Evolutionary conservation across 1,140 invertebrate species (phyloP).

Genomic region (Drosophila chauvacae): DNA sequence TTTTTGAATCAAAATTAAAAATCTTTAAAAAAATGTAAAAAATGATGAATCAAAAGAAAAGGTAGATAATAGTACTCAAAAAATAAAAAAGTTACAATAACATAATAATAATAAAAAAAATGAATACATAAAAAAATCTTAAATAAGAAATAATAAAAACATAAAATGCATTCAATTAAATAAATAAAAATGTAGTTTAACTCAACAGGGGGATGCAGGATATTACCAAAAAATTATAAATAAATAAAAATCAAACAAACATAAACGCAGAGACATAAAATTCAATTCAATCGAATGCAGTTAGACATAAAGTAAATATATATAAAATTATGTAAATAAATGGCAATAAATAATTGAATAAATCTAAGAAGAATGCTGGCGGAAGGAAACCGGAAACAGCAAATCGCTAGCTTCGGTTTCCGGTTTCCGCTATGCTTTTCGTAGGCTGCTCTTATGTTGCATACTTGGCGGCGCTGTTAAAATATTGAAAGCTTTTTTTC

Average conservation of each 20-base stretch:
- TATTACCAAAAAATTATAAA: slow-evolving; percentile 20
- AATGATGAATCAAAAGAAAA: slow-evolving; percentile 13
- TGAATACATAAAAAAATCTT: slow-evolving; percentile 3
- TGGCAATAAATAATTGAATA: slow-evolving; percentile 46
- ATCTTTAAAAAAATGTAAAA: not conserved
- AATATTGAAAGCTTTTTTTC: slow-evolving; percentile 48
- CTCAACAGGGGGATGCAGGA: slow-evolving; percentile 30
- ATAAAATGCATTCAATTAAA: slow-evolving; percentile 22
- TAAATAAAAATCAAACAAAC: slow-evolving; percentile 46
- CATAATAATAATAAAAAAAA: slow-evolving; percentile 12
- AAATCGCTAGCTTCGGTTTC: not conserved
- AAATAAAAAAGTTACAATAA: not conserved
- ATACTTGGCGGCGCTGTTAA: slow-evolving; percentile 43
- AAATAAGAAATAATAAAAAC: slow-evolving; percentile 18
- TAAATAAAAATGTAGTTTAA: slow-evolving; percentile 11
- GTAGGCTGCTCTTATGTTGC: slow-evolving; percentile 27
- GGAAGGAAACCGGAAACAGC: slow-evolving; percentile 31
- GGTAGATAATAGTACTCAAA: slow-evolving; percentile 1
- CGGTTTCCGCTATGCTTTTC: slow-evolving; percentile 18
- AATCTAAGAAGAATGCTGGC: slow-evolving; percentile 52
- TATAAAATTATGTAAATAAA: slow-evolving; percentile 52
- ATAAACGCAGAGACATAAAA: slow-evolving; percentile 51
- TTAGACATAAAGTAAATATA: slow-evolving; percentile 51
- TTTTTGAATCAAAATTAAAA: no score
- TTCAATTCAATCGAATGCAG: slow-evolving; percentile 50